Conservation (phyloP, 2,113 vertebrate species). For the Malurus cyaneus region DNA sequence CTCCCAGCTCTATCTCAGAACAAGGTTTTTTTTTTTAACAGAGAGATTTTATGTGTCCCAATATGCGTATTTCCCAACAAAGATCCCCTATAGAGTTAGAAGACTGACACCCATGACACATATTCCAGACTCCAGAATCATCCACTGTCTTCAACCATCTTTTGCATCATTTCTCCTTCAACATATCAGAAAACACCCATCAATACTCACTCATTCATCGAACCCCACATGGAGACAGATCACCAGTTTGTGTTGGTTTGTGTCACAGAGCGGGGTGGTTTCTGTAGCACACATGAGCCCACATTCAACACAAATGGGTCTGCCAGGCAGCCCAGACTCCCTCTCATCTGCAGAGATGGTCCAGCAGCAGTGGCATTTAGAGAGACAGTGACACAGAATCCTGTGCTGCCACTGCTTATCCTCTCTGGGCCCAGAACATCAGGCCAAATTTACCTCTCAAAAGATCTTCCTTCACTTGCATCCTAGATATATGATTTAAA, state of each 20-base stretch:
- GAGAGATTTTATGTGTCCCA: background rate
- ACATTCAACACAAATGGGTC: background rate
- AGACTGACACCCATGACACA: background rate
- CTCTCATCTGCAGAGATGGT: background rate
- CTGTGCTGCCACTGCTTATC: background rate
- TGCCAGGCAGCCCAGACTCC: background rate
- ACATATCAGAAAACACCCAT: background rate
- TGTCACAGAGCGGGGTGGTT: background rate
- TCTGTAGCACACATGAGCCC: background rate
- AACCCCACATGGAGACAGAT: background rate
- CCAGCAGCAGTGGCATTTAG: background rate
- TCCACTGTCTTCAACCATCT: background rate
- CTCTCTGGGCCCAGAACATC: background rate
- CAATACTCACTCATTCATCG: background rate
- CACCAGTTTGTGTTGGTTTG: background rate
- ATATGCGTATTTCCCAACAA: background rate
- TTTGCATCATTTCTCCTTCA: background rate
- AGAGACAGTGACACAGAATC: background rate
- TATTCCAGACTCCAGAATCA: background rate
- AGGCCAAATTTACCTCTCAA: background rate
- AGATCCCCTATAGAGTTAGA: background rate
- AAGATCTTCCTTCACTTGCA: background rate
- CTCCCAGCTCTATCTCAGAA: background rate
- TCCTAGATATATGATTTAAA: background rate
- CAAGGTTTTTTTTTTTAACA: background rate